Evolutionary conservation across 2,888 invertebrate species (phyloP), one percentile per base, ranked within the genome.

Genomic region (Drosophila neotestacea): DNA sequence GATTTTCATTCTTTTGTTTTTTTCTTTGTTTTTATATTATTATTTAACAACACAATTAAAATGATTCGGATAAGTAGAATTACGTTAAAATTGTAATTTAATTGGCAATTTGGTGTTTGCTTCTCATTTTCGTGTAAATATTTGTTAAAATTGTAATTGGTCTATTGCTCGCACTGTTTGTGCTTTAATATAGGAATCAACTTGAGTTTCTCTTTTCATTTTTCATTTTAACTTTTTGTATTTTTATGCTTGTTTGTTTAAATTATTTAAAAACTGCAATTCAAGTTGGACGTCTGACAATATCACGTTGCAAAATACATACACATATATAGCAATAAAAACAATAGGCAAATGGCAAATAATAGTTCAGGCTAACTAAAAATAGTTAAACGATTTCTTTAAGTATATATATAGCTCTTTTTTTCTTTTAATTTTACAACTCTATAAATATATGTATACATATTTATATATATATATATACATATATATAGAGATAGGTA

Each of bases 281-380:
- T 83, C 78, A 83, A 83, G 76, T 86, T 84, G 88, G 88, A 89
- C 88, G 88, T 86, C 77, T 89, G 79, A 77, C 79, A 85, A 84
- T 89, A 89, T 89, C 88, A 89, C 88, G 83, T 79, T 77, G 77
- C 76, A 78, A 86, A 86, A 76, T 84, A 76, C 47, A 70, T 28
- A 72, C 61, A 75, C 48, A 46, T 59, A 63, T 60, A 73, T 66
- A 77, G 73, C 62, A 74, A 72, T 68, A 64, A 54, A 81, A 80
- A 78, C 65, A 74, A 82, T 71, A 70, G 81, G 77, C 83, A 72
- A 87, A 79, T 73, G 78, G 81, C 68, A 74, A 83, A 73, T 54
- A 65, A 52, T 47, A 59, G 55, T 56, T 68, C 60, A 70, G 78
- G 82, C 87, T 78, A 85, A 85, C 87, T 84, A 80, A 85, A 87